Percentiles rank a stretch among this genome's conserved stretches.
Evolutionary conservation across 2,888 invertebrate species (phyloP).

Genomic region (Plebejus argus): DNA sequence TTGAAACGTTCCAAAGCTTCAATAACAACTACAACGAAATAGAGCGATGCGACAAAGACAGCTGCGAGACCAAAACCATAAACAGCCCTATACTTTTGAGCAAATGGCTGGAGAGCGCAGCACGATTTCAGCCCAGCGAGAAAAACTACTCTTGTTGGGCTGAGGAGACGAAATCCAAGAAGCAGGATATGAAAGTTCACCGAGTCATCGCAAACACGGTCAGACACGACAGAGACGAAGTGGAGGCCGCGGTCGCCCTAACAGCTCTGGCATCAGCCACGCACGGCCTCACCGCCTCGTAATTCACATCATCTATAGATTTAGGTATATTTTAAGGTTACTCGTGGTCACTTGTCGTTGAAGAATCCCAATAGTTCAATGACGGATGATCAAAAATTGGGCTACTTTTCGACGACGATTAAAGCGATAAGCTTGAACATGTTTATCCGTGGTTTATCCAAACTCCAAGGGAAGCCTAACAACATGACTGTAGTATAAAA

Average conservation of each 20-base stretch:
- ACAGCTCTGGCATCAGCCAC: constrained; percentile 81
- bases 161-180: constrained; percentile 63
- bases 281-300: constrained; percentile 26
- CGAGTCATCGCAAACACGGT: constrained; percentile 54
- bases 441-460: background rate
- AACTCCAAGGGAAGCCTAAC: too few species aligned
- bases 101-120: constrained; percentile 89
- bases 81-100: constrained; percentile 83
- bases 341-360: background rate
- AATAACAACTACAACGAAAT: constrained; percentile 65
- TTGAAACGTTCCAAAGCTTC: constrained; percentile 57
- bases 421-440: background rate
- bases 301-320: background rate
- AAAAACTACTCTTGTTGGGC: constrained; percentile 86
- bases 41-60: constrained; percentile 46
- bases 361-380: background rate
- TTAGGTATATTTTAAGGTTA: background rate
- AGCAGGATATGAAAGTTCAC: constrained; percentile 53
- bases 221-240: constrained; percentile 85
- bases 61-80: constrained; percentile 53
- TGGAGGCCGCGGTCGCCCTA: constrained; percentile 88
- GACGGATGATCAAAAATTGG: background rate
- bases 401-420: background rate
- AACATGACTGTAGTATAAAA: background rate
- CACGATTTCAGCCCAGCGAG: constrained; percentile 86